Evolutionary conservation across 2,113 vertebrate species (phyloP).

Genomic region (Ursus arctos): DNA sequence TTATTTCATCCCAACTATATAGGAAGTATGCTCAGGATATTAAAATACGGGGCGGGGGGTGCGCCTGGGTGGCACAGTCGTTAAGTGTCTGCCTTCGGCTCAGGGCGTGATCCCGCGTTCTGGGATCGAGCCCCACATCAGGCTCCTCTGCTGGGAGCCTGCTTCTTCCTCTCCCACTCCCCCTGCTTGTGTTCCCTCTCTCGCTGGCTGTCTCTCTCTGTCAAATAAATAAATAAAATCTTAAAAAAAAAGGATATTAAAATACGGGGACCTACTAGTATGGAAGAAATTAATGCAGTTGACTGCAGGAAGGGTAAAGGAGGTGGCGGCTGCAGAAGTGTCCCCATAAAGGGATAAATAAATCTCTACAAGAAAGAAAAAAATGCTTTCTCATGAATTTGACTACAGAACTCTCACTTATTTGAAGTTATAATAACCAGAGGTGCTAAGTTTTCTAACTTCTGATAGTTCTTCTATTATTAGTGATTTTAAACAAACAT

Average conservation of each 20-base stretch:
- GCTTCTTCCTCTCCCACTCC: too few relatives aligned
- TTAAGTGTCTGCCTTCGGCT: too few relatives aligned
- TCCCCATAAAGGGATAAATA: not conserved
- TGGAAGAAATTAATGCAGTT: not conserved
- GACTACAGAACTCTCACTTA: not conserved
- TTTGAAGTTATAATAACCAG: conserved; percentile 31
- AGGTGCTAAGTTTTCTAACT: not conserved
- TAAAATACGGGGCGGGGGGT: not conserved
- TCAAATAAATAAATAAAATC: too few relatives aligned
- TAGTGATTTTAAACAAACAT: conserved; percentile 43
- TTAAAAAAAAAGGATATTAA: not conserved
- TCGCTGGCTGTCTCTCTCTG: too few relatives aligned
- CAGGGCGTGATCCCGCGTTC: too few relatives aligned
- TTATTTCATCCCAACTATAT: not conserved
- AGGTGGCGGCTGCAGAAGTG: not conserved
- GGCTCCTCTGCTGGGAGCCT: too few relatives aligned
- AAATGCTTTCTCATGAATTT: not conserved
- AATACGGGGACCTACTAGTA: not conserved
- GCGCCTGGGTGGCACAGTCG: too few relatives aligned
- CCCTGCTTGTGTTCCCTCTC: too few relatives aligned
- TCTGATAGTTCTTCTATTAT: not conserved
- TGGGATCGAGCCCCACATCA: too few relatives aligned
- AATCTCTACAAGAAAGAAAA: not conserved
- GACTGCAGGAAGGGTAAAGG: not conserved
- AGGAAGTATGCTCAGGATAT: not conserved